These are phyloP conservation scores for Trididemnum miniatum DNA, from an alignment of 23 tunicate species.

Conservation along the genomic window DNA sequence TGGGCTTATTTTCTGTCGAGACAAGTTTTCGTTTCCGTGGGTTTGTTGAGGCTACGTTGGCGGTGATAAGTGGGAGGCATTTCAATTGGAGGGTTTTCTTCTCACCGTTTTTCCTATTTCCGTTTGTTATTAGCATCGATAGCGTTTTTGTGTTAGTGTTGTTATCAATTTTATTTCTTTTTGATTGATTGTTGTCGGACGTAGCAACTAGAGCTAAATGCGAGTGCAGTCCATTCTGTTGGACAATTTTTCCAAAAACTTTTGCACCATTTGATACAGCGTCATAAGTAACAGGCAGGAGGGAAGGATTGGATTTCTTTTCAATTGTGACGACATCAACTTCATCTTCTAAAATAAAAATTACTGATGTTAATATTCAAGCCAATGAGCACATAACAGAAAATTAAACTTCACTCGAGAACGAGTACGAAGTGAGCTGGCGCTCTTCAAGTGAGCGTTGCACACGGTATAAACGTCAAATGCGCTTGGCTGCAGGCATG, in stretches of 20 bases:
- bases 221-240: constrained; percentile 46
- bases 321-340: constrained; percentile 81
- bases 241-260: constrained; percentile 52
- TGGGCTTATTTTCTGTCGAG: not conserved
- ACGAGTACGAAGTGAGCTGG: too few species aligned
- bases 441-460: too few species aligned
- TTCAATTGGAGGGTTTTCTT: constrained; percentile 40
- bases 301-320: constrained; percentile 22
- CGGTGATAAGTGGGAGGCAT: constrained; percentile 33
- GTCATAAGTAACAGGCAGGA: constrained; percentile 15
- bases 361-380: too few species aligned
- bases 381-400: too few species aligned
- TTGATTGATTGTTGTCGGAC: not conserved
- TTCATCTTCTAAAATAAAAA: constrained; percentile 80
- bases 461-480: too few species aligned
- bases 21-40: not conserved
- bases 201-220: constrained; percentile 52
- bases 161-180: not conserved
- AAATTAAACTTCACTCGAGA: too few species aligned
- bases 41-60: not conserved
- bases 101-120: not conserved
- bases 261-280: constrained; percentile 36
- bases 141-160: not conserved
- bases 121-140: constrained; percentile 25
- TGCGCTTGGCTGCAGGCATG: too few species aligned